Base-by-base conservation (phyloP, 2,888 invertebrate genomes). In the Agrochola litura region DNA sequence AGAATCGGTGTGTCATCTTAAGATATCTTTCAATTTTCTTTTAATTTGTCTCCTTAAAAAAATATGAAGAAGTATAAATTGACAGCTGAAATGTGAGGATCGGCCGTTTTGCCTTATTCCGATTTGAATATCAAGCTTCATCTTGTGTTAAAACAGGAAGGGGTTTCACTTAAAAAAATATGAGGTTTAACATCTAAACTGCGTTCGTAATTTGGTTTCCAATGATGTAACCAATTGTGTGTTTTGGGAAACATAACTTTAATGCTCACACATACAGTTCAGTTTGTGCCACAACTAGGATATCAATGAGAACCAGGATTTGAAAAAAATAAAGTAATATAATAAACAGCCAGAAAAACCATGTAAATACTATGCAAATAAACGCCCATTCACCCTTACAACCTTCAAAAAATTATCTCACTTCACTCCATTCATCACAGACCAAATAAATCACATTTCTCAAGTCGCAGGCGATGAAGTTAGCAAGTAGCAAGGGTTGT, bases 401-500 rank as follows among this genome's bases (percentile, higher is more conserved):
- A 69, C 25, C 25, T 73, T 52, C 49, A 64, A 61, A 83, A 76
- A 79, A 79, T 49, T 66, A 81, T 70, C 79, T 81, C 79, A 82
- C 25, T 70, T 81, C 63, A 65, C 67, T 79, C 80, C 76, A 81
- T 86, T 71, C 79, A 73, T 81, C 69, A 69, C 74, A 69, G 79
- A 88, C 87, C 89, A 84, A 87, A 92, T 93, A 92, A 93, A 93
- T 93, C 92, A 90, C 90, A 92, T 91, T 91, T 90, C 90, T 90
- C 90, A 86, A 90, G 88, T 88, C 76, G 82, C 84, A 84, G 83
- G 86, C 88, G 89, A 91, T 90, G 89, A 89, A 90, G 87, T 89
- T 73, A 73, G 88, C 92, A 37, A 74, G 73, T n/a, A 56, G 56
- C 58, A 93, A 94, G 94, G 94, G 88, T 88, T 88, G 86, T 92